A percentile compares a stretch with the other conserved stretches of the same genome.
phyloP scores from a whole-genome alignment of 2,888 invertebrate genomes.

The Drosophila putrida region DNA sequence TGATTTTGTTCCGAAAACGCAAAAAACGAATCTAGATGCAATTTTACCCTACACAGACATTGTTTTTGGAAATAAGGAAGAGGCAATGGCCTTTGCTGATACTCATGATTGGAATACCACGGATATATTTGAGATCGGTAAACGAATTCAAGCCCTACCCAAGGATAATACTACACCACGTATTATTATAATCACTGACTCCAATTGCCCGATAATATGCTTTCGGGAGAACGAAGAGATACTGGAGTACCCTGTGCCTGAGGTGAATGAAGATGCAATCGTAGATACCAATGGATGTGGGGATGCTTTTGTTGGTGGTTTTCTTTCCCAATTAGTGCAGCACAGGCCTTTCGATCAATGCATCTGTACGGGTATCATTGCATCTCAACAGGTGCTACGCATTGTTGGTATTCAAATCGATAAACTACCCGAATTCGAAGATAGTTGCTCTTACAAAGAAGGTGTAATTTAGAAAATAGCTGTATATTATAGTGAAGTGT shows the following conservation, averaged over 20 bases:
- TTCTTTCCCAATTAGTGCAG: slow-evolving; percentile 65
- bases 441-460: no score
- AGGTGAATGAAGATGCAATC: slow-evolving; percentile 40
- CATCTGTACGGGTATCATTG: slow-evolving; percentile 69
- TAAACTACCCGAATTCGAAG: slow-evolving; percentile 54
- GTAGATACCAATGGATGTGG: slow-evolving; percentile 69
- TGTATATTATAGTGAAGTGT: no score
- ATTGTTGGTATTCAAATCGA: slow-evolving; percentile 58
- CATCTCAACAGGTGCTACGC: slow-evolving; percentile 55
- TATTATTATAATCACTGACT: slow-evolving; percentile 59
- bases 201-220: slow-evolving; percentile 52
- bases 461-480: no score
- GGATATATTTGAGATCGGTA: slow-evolving; percentile 64
- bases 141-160: slow-evolving; percentile 47
- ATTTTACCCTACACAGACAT: slow-evolving; percentile 57
- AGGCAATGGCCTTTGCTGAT: slow-evolving; percentile 52
- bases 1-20: slow-evolving; percentile 56
- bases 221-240: slow-evolving; percentile 59
- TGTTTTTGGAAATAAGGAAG: slow-evolving; percentile 66
- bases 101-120: slow-evolving; percentile 48
- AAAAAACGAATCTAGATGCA: slow-evolving; percentile 30
- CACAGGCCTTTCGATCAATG: slow-evolving; percentile 70
- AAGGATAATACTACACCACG: slow-evolving; percentile 52
- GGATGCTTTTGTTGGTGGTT: slow-evolving; percentile 73
- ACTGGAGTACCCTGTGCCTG: slow-evolving; percentile 61